phyloP scores from a whole-genome alignment of 2,797 vertebrate species.

The Malurus leucopterus region DNA sequence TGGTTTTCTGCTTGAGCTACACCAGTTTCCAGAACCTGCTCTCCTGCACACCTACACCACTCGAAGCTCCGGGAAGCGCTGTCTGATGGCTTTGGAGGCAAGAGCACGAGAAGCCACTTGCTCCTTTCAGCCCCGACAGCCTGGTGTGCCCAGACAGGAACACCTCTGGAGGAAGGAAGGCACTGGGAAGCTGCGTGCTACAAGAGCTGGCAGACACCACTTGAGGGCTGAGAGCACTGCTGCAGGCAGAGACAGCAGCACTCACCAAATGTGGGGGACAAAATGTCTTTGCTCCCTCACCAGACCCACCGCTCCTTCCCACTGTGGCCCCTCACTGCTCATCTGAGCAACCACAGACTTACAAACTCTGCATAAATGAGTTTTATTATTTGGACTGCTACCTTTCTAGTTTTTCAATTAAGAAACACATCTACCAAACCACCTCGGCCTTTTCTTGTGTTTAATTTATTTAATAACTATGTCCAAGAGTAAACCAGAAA shows the following conservation, averaged over 20 bases:
- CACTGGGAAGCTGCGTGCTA: background rate
- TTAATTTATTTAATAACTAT: background rate
- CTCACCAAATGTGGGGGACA: fast-evolving
- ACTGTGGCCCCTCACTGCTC: background rate
- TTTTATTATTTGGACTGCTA: background rate
- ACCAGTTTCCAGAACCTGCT: background rate
- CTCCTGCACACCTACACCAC: background rate
- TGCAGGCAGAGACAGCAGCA: background rate
- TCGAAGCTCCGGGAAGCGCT: background rate
- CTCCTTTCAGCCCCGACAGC: background rate
- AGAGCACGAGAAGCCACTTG: fast-evolving
- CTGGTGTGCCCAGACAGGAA: background rate
- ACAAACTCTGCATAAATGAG: background rate
- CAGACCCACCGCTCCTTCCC: background rate
- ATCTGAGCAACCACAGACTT: background rate
- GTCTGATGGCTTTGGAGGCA: background rate
- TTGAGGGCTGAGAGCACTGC: fast-evolving
- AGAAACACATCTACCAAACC: background rate
- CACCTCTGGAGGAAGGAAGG: background rate
- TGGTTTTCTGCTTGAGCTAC: background rate
- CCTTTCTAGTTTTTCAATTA: background rate
- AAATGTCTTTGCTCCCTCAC: fast-evolving
- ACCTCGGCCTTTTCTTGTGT: background rate
- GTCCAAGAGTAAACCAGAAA: background rate
- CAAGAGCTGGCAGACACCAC: background rate